A percentile compares a stretch with the other conserved stretches of the same genome.
phyloP scores from a whole-genome alignment of 2,888 invertebrate genomes.

The Heliconius charithonia region DNA sequence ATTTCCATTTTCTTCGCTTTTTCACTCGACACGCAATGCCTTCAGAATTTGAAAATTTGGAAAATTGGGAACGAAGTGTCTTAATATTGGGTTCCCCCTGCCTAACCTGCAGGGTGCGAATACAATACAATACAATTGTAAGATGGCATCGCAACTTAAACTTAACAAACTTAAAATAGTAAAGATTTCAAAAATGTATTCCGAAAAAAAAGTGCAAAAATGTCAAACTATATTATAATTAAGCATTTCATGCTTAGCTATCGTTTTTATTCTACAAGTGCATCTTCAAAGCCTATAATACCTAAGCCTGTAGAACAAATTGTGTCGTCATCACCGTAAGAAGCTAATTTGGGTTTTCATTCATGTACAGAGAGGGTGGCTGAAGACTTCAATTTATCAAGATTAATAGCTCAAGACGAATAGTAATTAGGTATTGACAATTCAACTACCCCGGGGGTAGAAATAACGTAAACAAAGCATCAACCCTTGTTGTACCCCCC shows the following conservation, averaged over 20 bases:
- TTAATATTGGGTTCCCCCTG: too few relatives aligned
- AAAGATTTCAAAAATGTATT: too few relatives aligned
- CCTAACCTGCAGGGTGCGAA: too few relatives aligned
- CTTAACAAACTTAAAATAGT: too few relatives aligned
- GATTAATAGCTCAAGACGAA: conserved; percentile 73
- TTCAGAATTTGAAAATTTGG: too few relatives aligned
- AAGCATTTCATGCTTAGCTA: neutral
- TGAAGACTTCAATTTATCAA: conserved; percentile 72
- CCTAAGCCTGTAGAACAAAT: neutral
- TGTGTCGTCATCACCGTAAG: conserved; percentile 11
- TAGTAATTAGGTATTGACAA: conserved; percentile 64
- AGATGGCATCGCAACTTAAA: too few relatives aligned
- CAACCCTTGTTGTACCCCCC: conserved; percentile 61
- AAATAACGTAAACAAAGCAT: conserved; percentile 75
- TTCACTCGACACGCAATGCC: too few relatives aligned
- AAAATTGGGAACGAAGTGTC: too few relatives aligned
- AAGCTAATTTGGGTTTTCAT: conserved; percentile 38
- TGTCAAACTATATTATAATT: neutral
- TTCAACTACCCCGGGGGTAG: conserved; percentile 39
- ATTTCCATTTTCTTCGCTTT: too few relatives aligned
- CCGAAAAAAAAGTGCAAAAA: neutral
- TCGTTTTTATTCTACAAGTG: neutral
- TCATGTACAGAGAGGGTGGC: conserved; percentile 48
- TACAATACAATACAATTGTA: too few relatives aligned
- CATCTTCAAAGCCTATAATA: conserved; percentile 14